Base-by-base conservation (phyloP, 37 sponge, comb jelly and placozoan species). In the Tethya wilhelma region DNA sequence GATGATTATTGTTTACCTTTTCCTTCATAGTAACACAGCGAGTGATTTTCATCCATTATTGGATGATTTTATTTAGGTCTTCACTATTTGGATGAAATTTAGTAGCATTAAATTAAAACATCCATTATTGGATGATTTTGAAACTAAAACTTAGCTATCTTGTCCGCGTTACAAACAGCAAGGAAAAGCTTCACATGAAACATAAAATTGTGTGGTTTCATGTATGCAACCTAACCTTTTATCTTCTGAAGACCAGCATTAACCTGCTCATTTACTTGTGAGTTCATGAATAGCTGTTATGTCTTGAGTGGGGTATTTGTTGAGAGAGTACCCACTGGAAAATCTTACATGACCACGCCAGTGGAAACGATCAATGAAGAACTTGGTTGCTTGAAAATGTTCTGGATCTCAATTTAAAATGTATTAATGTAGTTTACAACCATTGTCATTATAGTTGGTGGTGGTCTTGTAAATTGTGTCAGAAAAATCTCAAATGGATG, bases 261-360 rank as follows among this genome's bases (percentile, higher is more conserved):
- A 2, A 44, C 70, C 11, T 69, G 70, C n/a, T 69, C 70, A 40
- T 69, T 69, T 23, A 69, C 70, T 12, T 69, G 70, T 1, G 70
- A 69, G 44, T 38, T 69, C n/a, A n/a, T n/a, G n/a, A 2, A 69
- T 23, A 3, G 44, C 5, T 4, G 30, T 1, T 1, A 69, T 4
- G 4, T 69, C 36, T 2, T 2, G 4, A 2, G 34, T 7, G 44
- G 20, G 38, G 44, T 69, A 69, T 23, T 2, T 8, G 29, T 69
- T 29, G 1, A 69, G 42, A 29, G 30, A 69, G 11, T 69, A 69
- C 25, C 70, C 70, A 4, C 29, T 39, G 22, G 23, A 38, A 38
- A 42, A 69, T 4, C 70, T 44, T 42, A 69, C 42, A 69, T 69
- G 70, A 4, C 66, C 66, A n/a, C 36, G 26, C 66, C 36, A 64